Base-by-base conservation (phyloP, 2,113 vertebrate species). In the Antennarius striatus region DNA sequence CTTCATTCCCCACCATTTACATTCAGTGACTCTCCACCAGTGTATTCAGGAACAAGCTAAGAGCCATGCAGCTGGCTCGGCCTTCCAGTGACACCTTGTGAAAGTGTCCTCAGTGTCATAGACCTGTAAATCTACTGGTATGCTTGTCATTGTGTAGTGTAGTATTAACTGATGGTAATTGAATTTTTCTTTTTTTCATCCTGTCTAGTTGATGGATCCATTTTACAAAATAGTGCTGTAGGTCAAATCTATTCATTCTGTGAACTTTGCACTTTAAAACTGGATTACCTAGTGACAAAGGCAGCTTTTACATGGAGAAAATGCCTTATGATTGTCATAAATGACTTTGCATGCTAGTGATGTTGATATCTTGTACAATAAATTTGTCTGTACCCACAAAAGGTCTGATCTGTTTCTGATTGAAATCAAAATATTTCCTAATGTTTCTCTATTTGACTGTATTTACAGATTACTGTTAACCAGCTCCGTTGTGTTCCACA, bases 211-310 rank as follows among this genome's bases (percentile, higher is more conserved):
- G 56, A 71, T 90, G 71, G 75, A 70, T 85, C 74, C 77, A 77
- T 87, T 89, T 22, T 83, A 79, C 86, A 71, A 49, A 10, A 58
- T 86, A 88, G 90, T 88, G 85, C 63, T 77, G 82, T 86, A 81
- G 86, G 80, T 88, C 84, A 75, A 78, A 77, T 80, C 63, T 70
- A 58, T 78, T 71, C 75, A 68, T 77, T 87, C 81, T 86, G 88
- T 90, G 78, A 90, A 90, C 86, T 90, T 90, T 90, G 90, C 90
- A 91, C 90, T 91, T 91, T 90, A 90, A 81, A 77, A 89, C 81
- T 81, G 77, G 90, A 85, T 88, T 85, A 64, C 72, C 79, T 87
- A 84, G 77, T 84, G 84, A 88, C 79, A 75, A 79, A 89, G 89
- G 89, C 90, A 90, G 90, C 90, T 91, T 90, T 86, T 79, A 85